A percentile compares a stretch with the other conserved stretches of the same genome.
Conservation (phyloP, 2,113 vertebrate species). For the Morone chrysops region DNA sequence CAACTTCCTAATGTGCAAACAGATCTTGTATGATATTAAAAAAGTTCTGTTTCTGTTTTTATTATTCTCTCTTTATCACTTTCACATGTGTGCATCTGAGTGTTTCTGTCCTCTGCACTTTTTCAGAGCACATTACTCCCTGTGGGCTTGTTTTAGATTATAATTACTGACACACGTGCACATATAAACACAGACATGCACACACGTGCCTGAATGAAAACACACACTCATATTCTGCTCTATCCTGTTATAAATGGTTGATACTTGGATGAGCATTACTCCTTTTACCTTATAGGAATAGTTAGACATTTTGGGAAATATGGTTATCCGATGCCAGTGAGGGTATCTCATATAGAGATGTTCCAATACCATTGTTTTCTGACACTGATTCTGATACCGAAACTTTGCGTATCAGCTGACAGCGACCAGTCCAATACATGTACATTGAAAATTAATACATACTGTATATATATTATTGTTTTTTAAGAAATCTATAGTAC, state of each 20-base stretch:
- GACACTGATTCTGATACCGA: too few relatives aligned
- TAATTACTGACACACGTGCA: constrained; percentile 35
- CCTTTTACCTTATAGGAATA: not conserved
- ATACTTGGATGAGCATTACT: not conserved
- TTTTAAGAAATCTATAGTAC: too few relatives aligned
- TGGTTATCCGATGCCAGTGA: not conserved
- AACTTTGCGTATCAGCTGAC: too few relatives aligned
- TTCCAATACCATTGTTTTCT: too few relatives aligned
- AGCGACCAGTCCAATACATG: too few relatives aligned
- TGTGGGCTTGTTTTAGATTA: constrained; percentile 6
- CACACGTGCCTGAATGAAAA: not conserved
- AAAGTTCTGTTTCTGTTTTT: not conserved
- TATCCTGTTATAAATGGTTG: not conserved
- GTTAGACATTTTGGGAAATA: not conserved
- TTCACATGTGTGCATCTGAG: not conserved
- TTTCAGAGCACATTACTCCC: constrained; percentile 9
- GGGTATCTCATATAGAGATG: not conserved
- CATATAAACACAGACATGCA: not conserved
- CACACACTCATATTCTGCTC: not conserved
- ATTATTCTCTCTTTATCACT: not conserved
- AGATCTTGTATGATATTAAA: constrained; percentile 4
- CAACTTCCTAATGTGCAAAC: constrained; percentile 2
- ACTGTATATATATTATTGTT: too few relatives aligned
- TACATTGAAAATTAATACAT: too few relatives aligned
- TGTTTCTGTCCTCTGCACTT: not conserved